Evolutionary conservation across 1,140 invertebrate genomes (phyloP), one percentile per base, ranked within the genome.

Genomic region (Zaprionus kolodkinae): DNA sequence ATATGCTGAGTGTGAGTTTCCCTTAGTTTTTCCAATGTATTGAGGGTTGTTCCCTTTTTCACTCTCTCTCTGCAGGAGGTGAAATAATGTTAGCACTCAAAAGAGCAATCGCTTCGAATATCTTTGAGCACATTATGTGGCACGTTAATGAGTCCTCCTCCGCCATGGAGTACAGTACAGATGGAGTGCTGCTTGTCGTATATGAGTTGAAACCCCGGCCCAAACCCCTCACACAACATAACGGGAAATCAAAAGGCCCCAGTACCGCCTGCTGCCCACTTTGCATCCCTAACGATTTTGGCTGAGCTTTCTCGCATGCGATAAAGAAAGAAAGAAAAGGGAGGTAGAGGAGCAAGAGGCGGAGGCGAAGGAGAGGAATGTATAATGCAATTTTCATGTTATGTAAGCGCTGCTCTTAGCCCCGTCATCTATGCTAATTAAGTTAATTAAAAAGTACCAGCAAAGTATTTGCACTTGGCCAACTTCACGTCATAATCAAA

Each of bases 391-490:
- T 87, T 87, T 87, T 84, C 80, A 87, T 87, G 84, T 87, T 87
- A 65, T 87, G 74, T 87, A 86, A 86, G 83, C 84, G 83, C 70
- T 72, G 71, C 85, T 87, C 80, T 87, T 84, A 89, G 84, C 70
- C 62, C 76, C 84, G 79, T 87, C 84, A 84, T 88, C 84, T 89
- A 87, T 87, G 84, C 84, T 87, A 87, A 87, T 87, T 87, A 87
- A 87, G 84, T 87, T 87, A 87, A 87, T 87, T 87, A 87, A 87
- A 89, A 87, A 89, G 84, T 89, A 87, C 84, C 80, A 87, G 85
- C 84, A 87, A 87, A 87, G 84, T 87, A 87, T 87, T 87, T 87
- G 84, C 84, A 87, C 84, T 87, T 87, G 85, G 84, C 84, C 85
- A 87, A 87, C 84, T 87, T 87, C 85, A 87, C 78, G 84, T 89